Evolutionary conservation across 2,888 invertebrate genomes (phyloP), one percentile per base, ranked within the genome.

Genomic region (Nephrotoma guestfalica): DNA sequence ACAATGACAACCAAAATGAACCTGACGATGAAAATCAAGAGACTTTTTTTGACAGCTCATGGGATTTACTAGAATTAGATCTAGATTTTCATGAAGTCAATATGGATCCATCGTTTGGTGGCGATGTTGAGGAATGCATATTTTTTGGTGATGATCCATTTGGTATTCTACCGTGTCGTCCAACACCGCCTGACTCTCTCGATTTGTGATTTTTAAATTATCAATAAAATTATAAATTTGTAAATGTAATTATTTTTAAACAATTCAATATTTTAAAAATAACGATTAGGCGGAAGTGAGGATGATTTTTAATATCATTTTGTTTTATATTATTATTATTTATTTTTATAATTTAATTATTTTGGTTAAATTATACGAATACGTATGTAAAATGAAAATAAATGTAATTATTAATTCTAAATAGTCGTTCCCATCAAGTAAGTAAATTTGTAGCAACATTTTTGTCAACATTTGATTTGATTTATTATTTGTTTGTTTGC

Each of bases 1-100:
- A 87, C 71, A 92, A 92, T 88, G 92, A 92, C 13, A 92, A 92
- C 88, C 87, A 87, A 0, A 89, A 89, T 45, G 92, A 92, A 42
- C 84, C 57, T 5, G 86, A 47, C 40, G 86, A 41, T 11, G 71
- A 85, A 40, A 86, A 41, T 15, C 42, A 86, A 43, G 84, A 41
- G 9, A 84, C 84, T 7, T 84, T 84, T 84, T 84, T 84, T 6
- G 84, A 45, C 13, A 93, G 93, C 84, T 92, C 93, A 87, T 94
- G 94, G 94, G 94, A 94, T 90, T 92, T 94, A 30, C 92, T 94
- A 45, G 94, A 94, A 90, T 92, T 94, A 86, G 94, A 94, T 90
- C 89, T 94, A 88, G 93, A 94, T 88, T 90, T 94, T 87, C 93
- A 93, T 87, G 93, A 94, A 89, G 92, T 94, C 87, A 94, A 94